Evolutionary conservation across 2,113 vertebrate species (phyloP).

Genomic region (Chaetodon trifascialis): DNA sequence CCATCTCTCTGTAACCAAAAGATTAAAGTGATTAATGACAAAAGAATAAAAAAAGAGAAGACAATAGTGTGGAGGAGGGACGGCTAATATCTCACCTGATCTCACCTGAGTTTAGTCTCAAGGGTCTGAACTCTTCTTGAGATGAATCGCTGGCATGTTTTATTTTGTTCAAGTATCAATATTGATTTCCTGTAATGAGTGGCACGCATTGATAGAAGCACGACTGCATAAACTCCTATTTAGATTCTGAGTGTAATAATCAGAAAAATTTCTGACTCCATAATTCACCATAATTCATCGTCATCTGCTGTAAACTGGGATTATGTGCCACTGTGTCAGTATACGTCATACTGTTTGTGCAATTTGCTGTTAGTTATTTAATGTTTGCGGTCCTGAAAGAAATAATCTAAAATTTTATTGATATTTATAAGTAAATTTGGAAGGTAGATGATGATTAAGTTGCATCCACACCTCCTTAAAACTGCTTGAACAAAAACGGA

Average conservation of each 20-base stretch:
- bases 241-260: neutral
- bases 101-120: slow-evolving; percentile 16
- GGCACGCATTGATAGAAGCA: neutral
- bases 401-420: neutral
- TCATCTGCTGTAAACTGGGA: neutral
- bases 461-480: neutral
- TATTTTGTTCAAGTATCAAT: neutral
- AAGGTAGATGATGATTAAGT: neutral
- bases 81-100: slow-evolving; percentile 1
- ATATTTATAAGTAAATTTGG: neutral
- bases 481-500: neutral
- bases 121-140: neutral
- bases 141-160: neutral
- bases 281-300: neutral
- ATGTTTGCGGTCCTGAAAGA: neutral
- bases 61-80: slow-evolving; percentile 18
- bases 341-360: neutral
- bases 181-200: neutral
- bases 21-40: slow-evolving; percentile 26
- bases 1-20: slow-evolving; percentile 9
- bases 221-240: neutral
- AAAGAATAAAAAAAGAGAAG: slow-evolving; percentile 17
- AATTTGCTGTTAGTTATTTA: neutral
- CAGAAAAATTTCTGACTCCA: neutral
- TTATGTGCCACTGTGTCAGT: neutral